Conservation (phyloP, 2,113 vertebrate genomes). For the Clinocottus analis region DNA sequence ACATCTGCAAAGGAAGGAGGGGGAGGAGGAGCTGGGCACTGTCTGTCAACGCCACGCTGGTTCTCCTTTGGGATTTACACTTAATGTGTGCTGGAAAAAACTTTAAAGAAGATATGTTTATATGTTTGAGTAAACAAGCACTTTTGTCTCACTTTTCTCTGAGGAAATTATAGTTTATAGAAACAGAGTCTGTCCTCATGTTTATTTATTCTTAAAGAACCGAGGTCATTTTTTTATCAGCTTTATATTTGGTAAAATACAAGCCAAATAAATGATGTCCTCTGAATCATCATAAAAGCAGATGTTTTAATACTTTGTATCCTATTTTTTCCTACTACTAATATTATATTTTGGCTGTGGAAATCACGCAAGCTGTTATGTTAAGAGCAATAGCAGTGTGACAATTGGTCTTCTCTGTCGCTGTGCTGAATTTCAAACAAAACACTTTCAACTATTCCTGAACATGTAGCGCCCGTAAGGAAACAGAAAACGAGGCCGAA, state of each 20-base stretch:
- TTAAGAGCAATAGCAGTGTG: constrained; percentile 23
- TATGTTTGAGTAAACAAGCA: background rate
- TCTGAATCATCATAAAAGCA: constrained; percentile 30
- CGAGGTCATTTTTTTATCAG: background rate
- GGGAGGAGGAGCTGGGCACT: constrained; percentile 73
- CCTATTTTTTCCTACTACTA: constrained; percentile 1
- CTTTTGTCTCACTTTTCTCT: background rate
- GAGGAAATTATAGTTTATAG: background rate
- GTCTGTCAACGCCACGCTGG: constrained; percentile 55
- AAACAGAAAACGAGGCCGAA: constrained; percentile 34
- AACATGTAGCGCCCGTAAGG: constrained; percentile 10
- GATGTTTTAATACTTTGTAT: constrained; percentile 19
- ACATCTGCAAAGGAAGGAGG: constrained; percentile 89
- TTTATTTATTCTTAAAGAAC: constrained; percentile 27
- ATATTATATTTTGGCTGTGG: constrained; percentile 15
- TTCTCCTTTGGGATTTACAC: constrained; percentile 33
- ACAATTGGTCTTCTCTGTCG: constrained; percentile 32
- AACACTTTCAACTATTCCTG: constrained; percentile 20
- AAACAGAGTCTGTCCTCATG: background rate
- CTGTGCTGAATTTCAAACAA: constrained; percentile 31
- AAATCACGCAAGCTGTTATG: constrained; percentile 40
- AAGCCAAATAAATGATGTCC: constrained; percentile 3
- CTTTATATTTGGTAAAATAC: background rate
- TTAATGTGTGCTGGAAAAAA: constrained; percentile 31
- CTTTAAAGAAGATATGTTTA: background rate